Evolutionary conservation across 2,797 vertebrate genomes (phyloP).

Genomic region (Decapterus maruadsi): DNA sequence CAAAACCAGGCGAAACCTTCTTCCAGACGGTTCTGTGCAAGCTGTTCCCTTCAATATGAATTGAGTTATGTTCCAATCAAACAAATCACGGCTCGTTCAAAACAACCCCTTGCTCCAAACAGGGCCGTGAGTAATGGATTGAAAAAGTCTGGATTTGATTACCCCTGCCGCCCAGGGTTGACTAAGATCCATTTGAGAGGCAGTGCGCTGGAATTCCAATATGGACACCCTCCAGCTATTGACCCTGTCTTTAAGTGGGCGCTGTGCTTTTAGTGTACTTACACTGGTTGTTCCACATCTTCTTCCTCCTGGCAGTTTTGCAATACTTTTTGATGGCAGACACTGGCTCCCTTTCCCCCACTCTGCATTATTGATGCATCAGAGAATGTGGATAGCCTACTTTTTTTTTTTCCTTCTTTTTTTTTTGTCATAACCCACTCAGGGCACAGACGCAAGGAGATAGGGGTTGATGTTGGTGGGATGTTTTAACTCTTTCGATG

Average conservation of each 20-base stretch:
- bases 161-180: slow-evolving; percentile 70
- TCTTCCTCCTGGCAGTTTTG: slow-evolving; percentile 84
- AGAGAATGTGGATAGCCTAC: slow-evolving; percentile 79
- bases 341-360: slow-evolving; percentile 64
- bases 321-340: slow-evolving; percentile 83
- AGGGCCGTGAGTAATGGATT: slow-evolving; percentile 79
- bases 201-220: slow-evolving; percentile 80
- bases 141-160: slow-evolving; percentile 82
- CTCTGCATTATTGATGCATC: slow-evolving; percentile 85
- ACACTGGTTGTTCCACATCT: slow-evolving; percentile 76
- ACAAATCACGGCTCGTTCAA: slow-evolving; percentile 75
- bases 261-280: slow-evolving; percentile 85
- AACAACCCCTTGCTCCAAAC: slow-evolving; percentile 62
- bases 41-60: slow-evolving; percentile 66
- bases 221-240: slow-evolving; percentile 87
- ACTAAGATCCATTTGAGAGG: slow-evolving; percentile 85
- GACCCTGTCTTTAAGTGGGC: slow-evolving; percentile 82
- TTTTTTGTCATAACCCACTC: slow-evolving; percentile 61
- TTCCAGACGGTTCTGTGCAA: slow-evolving; percentile 46
- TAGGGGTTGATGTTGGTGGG: slow-evolving; percentile 4
- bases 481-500: slow-evolving; percentile 22
- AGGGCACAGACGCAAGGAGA: slow-evolving; percentile 55
- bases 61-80: slow-evolving; percentile 83
- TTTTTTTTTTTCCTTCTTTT: slow-evolving; percentile 11
- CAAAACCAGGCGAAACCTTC: slow-evolving; percentile 39